Base-by-base conservation (phyloP, 2,113 vertebrate genomes). In the Peromyscus polionotus region DNA sequence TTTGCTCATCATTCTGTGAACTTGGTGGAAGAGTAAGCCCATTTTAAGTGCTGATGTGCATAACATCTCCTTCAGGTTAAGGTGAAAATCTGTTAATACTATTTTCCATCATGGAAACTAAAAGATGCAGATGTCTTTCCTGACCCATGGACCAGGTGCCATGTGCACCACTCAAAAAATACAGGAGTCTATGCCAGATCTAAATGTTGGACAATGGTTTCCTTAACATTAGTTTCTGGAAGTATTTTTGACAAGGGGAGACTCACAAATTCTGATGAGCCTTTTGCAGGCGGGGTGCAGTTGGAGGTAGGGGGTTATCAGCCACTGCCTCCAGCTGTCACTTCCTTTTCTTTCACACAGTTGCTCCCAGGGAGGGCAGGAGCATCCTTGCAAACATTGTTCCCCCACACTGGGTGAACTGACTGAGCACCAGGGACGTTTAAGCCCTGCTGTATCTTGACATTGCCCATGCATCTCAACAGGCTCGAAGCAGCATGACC, bases 331-430 rank as follows among this genome's bases (percentile, higher is more conserved):
- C 33, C 22, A 97, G 93, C 72, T 3, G 13, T 28, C 22, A 5
- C 76, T 31, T 31, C 17, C 26, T 51, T 48, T 54, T 59, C 92
- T 65, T 94, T 51, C 97, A 91, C 77, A 45, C 96, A 97, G 96
- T 17, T 63, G 96, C 95, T 90, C 97, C 63, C 73, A 97, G 95
- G 98, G 97, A 96, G 97, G 98, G 95, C 96, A 80, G 75, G 93
- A 97, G 95, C 96, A 94, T 91, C 94, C 97, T 97, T 96, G 86
- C 94, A 93, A 91, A 98, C 92, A 93, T 97, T 85, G 77, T 88
- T 95, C 77, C 83, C 19, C 92, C 96, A 90, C 79, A 42, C 75
- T 9, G 95, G 97, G 90, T 86, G 88, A 31, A 89, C 95, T 97
- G 95, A 89, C 96, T 97, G 95, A 93, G 97, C 97, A 63, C 96